phyloP scores from a whole-genome alignment of 2,888 invertebrate species.

The Baronia brevicornis region DNA sequence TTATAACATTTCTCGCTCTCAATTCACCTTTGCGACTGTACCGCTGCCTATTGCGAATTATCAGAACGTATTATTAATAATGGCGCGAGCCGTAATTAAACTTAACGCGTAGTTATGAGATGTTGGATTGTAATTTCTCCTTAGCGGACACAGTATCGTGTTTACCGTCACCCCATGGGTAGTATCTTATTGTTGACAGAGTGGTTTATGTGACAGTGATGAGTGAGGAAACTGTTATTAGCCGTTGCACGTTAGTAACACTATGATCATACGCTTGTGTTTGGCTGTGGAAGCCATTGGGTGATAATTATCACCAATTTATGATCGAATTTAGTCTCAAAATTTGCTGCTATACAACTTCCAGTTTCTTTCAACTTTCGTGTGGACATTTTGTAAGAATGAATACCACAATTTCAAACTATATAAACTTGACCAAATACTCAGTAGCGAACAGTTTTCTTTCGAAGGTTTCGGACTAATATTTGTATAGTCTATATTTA shows the following conservation, averaged over 20 bases:
- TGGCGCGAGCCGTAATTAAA: constrained; percentile 42
- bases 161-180: constrained; percentile 23
- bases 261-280: constrained; percentile 7
- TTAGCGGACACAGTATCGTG: constrained; percentile 34
- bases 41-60: constrained; percentile 14
- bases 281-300: too few relatives aligned
- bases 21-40: constrained; percentile 16
- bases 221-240: constrained; percentile 10
- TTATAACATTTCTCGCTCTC: constrained; percentile 11
- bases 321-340: too few relatives aligned
- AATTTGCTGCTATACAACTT: too few relatives aligned
- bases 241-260: constrained; percentile 4
- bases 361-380: too few relatives aligned
- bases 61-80: constrained; percentile 37
- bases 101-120: constrained; percentile 49
- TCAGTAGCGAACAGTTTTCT: too few relatives aligned
- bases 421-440: too few relatives aligned
- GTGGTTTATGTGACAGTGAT: constrained; percentile 28
- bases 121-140: constrained; percentile 53
- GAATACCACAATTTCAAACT: too few relatives aligned
- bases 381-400: too few relatives aligned
- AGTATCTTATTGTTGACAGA: constrained; percentile 23
- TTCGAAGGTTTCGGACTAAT: too few relatives aligned
- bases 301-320: too few relatives aligned
- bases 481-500: too few relatives aligned